Evolutionary conservation across 2,888 invertebrate species (phyloP).

Genomic region (Caenorhabditis afra): DNA sequence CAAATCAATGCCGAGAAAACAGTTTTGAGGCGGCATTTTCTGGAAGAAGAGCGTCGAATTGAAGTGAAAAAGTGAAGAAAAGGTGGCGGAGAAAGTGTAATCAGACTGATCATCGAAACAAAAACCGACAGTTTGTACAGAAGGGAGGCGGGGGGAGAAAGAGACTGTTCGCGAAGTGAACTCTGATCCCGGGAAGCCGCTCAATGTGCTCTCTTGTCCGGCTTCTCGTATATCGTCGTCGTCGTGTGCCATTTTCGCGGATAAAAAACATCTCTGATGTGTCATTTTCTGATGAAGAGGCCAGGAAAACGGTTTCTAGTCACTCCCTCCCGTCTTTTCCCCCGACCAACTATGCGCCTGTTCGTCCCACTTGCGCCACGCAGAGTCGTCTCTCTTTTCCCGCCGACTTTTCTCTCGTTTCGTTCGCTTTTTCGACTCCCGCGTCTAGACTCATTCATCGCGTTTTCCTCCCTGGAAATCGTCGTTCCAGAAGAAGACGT

Average conservation of each 20-base stretch:
- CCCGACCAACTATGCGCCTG: not conserved
- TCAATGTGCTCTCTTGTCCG: not conserved
- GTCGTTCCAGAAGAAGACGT: not conserved
- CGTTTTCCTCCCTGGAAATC: too few relatives aligned
- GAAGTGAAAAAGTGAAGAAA: slow-evolving; percentile 1
- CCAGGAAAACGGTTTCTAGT: not conserved
- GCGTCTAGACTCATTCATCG: slow-evolving; percentile 14
- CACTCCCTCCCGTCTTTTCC: slow-evolving; percentile 1
- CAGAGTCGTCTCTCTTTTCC: too few relatives aligned
- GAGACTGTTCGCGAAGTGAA: slow-evolving; percentile 22
- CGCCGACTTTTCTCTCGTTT: not conserved
- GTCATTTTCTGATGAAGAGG: too few relatives aligned
- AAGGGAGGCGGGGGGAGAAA: too few relatives aligned
- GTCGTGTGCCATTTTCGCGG: too few relatives aligned
- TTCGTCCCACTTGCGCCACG: not conserved
- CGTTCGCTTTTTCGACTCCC: not conserved
- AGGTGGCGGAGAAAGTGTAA: not conserved
- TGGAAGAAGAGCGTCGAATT: not conserved
- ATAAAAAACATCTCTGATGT: too few relatives aligned
- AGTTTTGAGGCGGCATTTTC: slow-evolving; percentile 1
- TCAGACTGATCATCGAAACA: slow-evolving; percentile 27
- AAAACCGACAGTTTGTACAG: slow-evolving; percentile 19
- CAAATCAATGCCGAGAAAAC: slow-evolving; percentile 69
- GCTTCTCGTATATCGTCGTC: not conserved
- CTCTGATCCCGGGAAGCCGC: slow-evolving; percentile 11